phyloP scores from a whole-genome alignment of 2,113 vertebrate species.

The Acanthisitta chloris region DNA sequence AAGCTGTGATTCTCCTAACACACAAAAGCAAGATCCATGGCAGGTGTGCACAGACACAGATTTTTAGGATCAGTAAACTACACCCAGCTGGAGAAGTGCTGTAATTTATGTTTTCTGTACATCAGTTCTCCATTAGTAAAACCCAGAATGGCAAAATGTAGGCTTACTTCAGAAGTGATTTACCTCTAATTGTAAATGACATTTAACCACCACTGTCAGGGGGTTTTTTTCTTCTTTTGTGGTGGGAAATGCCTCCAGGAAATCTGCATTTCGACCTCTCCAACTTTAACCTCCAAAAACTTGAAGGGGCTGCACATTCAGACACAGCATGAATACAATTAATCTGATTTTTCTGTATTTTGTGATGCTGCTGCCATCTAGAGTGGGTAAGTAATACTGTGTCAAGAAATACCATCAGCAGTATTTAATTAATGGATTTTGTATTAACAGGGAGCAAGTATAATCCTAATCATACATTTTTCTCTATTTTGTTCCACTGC shows the following conservation, averaged over 20 bases:
- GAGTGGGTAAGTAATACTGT: constrained; percentile 44
- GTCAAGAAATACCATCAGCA: neutral
- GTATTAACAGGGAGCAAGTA: neutral
- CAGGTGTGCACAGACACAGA: neutral
- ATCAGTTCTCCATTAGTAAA: neutral
- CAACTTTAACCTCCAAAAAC: neutral
- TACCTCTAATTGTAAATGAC: neutral
- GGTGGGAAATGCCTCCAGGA: neutral
- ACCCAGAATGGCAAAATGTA: neutral
- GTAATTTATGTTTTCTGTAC: neutral
- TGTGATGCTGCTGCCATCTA: constrained; percentile 80
- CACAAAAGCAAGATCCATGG: neutral
- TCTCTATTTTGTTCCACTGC: constrained; percentile 39
- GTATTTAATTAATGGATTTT: constrained; percentile 28
- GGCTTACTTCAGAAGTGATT: neutral
- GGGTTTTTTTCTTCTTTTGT: neutral
- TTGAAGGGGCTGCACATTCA: neutral
- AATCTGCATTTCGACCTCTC: neutral
- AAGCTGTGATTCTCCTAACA: neutral
- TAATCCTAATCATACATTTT: neutral
- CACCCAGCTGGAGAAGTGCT: neutral
- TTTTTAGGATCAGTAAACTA: neutral
- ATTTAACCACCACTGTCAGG: neutral
- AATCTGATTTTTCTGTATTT: constrained; percentile 51
- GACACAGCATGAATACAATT: neutral